A percentile compares a stretch with the other conserved stretches of the same genome.
These are phyloP conservation scores for Temnothorax nylanderi DNA, from an alignment of 1,140 invertebrate species.

Conservation along the genomic window DNA sequence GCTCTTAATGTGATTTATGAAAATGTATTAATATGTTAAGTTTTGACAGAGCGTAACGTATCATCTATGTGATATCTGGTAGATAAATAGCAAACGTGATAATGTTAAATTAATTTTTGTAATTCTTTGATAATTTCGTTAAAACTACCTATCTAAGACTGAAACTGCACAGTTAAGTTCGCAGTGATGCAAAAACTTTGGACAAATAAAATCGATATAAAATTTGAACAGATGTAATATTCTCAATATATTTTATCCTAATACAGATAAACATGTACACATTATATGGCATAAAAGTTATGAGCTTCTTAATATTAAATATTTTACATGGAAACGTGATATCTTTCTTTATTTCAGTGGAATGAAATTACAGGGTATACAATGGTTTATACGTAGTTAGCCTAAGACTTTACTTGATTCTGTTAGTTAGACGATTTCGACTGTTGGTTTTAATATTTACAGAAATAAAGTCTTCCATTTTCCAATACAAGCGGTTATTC, in stretches of 20 bases:
- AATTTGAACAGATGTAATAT: constrained; percentile 28
- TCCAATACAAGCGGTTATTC: constrained; percentile 41
- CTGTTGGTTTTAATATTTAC: constrained; percentile 77
- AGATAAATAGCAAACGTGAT: constrained; percentile 28
- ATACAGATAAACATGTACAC: constrained; percentile 13
- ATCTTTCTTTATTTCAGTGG: constrained; percentile 80
- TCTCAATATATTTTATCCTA: constrained; percentile 28
- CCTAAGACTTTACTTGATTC: constrained; percentile 78
- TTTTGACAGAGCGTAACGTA: not conserved
- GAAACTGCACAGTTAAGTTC: constrained; percentile 70
- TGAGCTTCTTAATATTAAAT: constrained; percentile 36
- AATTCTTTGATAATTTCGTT: constrained; percentile 34
- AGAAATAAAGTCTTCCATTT: constrained; percentile 67
- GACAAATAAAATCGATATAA: constrained; percentile 65
- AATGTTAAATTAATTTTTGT: constrained; percentile 44
- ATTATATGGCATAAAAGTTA: constrained; percentile 24
- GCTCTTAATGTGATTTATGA: constrained; percentile 21
- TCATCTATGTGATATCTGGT: constrained; percentile 9
- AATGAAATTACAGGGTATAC: constrained; percentile 83
- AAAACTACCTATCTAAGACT: constrained; percentile 68
- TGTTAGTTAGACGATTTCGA: constrained; percentile 69
- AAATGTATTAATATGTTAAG: constrained; percentile 54
- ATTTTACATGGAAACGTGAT: constrained; percentile 69
- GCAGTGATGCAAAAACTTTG: constrained; percentile 57
- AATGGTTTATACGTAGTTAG: constrained; percentile 75